phyloP scores from a whole-genome alignment of 2,888 invertebrate genomes.

The Pyrrhia umbra region DNA sequence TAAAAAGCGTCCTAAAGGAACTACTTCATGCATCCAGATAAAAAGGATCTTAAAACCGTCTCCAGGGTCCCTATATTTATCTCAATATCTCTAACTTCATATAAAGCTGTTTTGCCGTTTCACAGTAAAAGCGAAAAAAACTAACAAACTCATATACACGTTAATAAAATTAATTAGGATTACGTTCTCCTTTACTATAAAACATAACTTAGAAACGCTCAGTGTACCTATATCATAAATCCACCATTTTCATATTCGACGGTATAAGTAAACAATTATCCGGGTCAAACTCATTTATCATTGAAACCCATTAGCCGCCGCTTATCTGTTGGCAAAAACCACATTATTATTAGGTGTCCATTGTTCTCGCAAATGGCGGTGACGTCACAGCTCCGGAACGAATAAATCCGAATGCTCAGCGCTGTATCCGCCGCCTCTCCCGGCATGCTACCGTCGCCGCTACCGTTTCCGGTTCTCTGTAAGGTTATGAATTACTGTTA shows the following conservation, averaged over 20 bases:
- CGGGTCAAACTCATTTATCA: constrained; percentile 2
- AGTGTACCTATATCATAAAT: too few species aligned
- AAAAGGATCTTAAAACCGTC: too few species aligned
- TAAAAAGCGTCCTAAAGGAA: too few species aligned
- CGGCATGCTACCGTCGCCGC: constrained; percentile 47
- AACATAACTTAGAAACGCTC: too few species aligned
- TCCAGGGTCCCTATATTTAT: too few species aligned
- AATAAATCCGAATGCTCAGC: constrained; percentile 62
- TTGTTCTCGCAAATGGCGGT: constrained; percentile 43
- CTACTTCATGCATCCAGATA: too few species aligned
- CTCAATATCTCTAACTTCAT: too few species aligned
- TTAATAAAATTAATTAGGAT: too few species aligned
- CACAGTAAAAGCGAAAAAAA: too few species aligned
- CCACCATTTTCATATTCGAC: background rate
- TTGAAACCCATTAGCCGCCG: constrained; percentile 2
- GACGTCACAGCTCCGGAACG: constrained; percentile 57
- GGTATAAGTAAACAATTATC: background rate
- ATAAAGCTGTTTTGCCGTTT: too few species aligned
- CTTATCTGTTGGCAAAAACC: constrained; percentile 6
- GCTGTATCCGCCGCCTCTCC: constrained; percentile 58
- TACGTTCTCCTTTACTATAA: too few species aligned
- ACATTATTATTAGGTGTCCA: constrained; percentile 24
- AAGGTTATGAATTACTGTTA: constrained; percentile 55
- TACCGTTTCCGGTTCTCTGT: constrained; percentile 56
- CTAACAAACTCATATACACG: too few species aligned